Evolutionary conservation across 2,113 vertebrate species (phyloP), one percentile per base, ranked within the genome.

Genomic region (Tursiops truncatus): DNA sequence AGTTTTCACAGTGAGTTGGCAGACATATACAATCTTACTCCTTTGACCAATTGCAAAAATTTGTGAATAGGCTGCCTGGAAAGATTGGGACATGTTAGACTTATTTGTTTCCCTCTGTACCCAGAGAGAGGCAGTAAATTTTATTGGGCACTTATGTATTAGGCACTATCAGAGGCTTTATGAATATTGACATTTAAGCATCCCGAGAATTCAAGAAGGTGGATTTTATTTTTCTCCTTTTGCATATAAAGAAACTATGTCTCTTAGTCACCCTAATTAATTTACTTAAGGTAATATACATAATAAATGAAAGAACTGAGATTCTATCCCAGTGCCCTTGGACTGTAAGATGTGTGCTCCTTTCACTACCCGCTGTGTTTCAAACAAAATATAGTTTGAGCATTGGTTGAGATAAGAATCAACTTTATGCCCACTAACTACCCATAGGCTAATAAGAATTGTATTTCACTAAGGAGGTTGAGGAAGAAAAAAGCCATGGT

Each of bases 131-230:
- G 1, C 44, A 47, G 3, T 33, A 23, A 25, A 1, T 87, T 68
- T 89, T 82, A 82, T 1, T 82, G 67, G 44, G 67, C 15, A 67
- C 28, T 73, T 91, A 63, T 10, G 4, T 58, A 80, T 79, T 67
- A 87, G 67, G 38, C 12, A 82, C 1, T 23, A 50, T 9, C 33
- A 60, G 44, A 14, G 33, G 21, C 53, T 91, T 91, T 56, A 84
- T 62, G 95, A 97, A 95, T 83, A 82, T 38, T 86, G 62, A 67
- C 53, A 89, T 71, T 68, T 77, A 79, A 83, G 41, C 20, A 56
- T 77, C 38, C 23, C 25, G 94, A 68, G 86, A 76, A 81, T 58
- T 13, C 18, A 76, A 85, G 31, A 68, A 84, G 20, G 9, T 85
- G 31, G 33, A 41, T 62, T 60, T 68, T 73, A 28, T 71, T 80